Evolutionary conservation across 2,113 vertebrate species (phyloP).

Genomic region (Microcebus ravelobensis): DNA sequence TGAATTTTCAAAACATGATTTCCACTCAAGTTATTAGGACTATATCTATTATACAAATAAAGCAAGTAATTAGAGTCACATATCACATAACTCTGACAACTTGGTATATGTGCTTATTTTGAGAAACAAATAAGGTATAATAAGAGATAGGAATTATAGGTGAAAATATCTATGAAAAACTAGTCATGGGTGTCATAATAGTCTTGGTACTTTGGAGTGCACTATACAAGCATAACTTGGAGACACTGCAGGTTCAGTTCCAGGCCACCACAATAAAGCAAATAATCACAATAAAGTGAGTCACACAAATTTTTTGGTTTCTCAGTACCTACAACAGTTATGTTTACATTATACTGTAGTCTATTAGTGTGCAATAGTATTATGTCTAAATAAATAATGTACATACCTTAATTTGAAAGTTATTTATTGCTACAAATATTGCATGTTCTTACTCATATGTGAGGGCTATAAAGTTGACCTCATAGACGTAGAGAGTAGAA

Average conservation of each 20-base stretch:
- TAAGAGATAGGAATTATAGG: not conserved
- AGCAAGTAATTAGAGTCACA: not conserved
- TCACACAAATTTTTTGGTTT: not conserved
- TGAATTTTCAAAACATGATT: slow-evolving; percentile 22
- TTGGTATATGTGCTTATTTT: slow-evolving; percentile 4
- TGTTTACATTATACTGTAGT: not conserved
- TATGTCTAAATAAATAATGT: not conserved
- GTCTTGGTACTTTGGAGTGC: not conserved
- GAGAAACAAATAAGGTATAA: not conserved
- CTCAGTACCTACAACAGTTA: not conserved
- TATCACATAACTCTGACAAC: not conserved
- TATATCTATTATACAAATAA: not conserved
- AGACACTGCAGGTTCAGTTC: not conserved
- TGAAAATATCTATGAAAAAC: not conserved
- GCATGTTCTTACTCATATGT: not conserved
- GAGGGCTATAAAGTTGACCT: not conserved
- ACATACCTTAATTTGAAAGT: not conserved
- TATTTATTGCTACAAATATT: not conserved
- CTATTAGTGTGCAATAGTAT: not conserved
- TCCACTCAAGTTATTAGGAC: not conserved
- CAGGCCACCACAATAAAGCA: not conserved
- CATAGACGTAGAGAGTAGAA: not conserved
- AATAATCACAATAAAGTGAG: not conserved
- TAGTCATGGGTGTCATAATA: not conserved
- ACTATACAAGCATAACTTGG: not conserved